Conservation (phyloP, 53 echinoderm and acorn worm genomes). For the Paelopatides confundens region DNA sequence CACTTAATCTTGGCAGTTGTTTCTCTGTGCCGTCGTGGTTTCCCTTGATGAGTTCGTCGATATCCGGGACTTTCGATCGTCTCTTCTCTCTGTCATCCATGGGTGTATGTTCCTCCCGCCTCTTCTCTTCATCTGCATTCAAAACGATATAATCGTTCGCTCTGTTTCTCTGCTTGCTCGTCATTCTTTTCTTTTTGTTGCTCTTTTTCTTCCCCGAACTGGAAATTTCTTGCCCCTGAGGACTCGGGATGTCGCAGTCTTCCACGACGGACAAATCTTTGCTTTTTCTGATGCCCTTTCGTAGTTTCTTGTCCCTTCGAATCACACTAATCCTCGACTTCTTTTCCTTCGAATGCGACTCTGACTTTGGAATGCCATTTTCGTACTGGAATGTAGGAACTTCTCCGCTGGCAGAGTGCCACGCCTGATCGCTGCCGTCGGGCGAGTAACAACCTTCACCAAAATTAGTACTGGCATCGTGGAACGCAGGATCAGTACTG, state of each 20-base stretch:
- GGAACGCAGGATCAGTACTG: slow-evolving; percentile 20
- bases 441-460: slow-evolving; percentile 17
- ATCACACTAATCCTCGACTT: slow-evolving; percentile 83
- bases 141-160: slow-evolving; percentile 50
- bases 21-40: slow-evolving; percentile 60
- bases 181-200: slow-evolving; percentile 45
- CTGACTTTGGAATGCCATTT: slow-evolving; percentile 89
- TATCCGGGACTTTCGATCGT: slow-evolving; percentile 50
- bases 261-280: not conserved
- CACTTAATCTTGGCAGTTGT: slow-evolving; percentile 79
- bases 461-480: slow-evolving; percentile 24
- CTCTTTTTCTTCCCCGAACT: slow-evolving; percentile 41
- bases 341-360: slow-evolving; percentile 89
- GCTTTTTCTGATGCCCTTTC: slow-evolving; percentile 12
- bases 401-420: slow-evolving; percentile 74
- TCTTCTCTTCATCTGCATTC: slow-evolving; percentile 13
- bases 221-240: not conserved
- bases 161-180: slow-evolving; percentile 41
- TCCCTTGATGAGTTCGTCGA: slow-evolving; percentile 60
- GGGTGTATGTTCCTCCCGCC: slow-evolving; percentile 26
- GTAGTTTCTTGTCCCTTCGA: slow-evolving; percentile 64
- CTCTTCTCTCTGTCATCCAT: slow-evolving; percentile 59
- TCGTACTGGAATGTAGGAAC: slow-evolving; percentile 75
- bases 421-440: slow-evolving; percentile 42
- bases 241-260: not conserved